Base-by-base conservation (phyloP, 2,797 vertebrate genomes). In the Pseudochaenichthys georgianus region DNA sequence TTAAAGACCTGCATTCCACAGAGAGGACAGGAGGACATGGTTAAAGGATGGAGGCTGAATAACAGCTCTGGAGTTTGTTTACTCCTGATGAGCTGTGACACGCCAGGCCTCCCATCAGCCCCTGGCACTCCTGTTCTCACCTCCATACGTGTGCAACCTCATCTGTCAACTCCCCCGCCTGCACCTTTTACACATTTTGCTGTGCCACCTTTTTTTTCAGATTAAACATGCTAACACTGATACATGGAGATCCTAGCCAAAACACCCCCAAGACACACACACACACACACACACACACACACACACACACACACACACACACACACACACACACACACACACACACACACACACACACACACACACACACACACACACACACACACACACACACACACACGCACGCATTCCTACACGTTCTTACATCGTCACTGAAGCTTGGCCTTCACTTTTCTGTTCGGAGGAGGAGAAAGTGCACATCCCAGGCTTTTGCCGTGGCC, bases 181-280 rank as follows among this genome's bases (percentile, higher is more conserved):
- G 43, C 61, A 77, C 74, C 66, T 78, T 72, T 84, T 60, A 70
- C 86, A 87, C 84, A 46, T 81, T 83, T 70, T 51, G 74, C 71
- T 70, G 55, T 74, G 53, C 31, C 86, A 80, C 77, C 64, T 71
- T 78, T 70, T 84, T 66, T 48, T 1, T n/a, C 47, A 2, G 46
- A 82, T 85, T 88, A 81, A 83, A 81, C 75, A 85, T 84, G 79
- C 73, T 84, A 91, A 87, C 77, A 65, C 76, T 78, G 67, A 87
- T 75, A 59, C 57, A 62, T 75, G 67, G 16, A 23, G 81, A 87
- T 68, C 62, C 17, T 34, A 60, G 64, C 38, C 64, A 57, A 81
- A 73, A 54, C 66, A 71, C 51, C 60, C 31, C 23, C 2, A 1
- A 63, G 21, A 65, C 47, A 58, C 55, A 21, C 64, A 12, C 38